A percentile compares a stretch with the other conserved stretches of the same genome.
Conservation (phyloP, 2,113 vertebrate genomes). For the Erinaceus europaeus region DNA sequence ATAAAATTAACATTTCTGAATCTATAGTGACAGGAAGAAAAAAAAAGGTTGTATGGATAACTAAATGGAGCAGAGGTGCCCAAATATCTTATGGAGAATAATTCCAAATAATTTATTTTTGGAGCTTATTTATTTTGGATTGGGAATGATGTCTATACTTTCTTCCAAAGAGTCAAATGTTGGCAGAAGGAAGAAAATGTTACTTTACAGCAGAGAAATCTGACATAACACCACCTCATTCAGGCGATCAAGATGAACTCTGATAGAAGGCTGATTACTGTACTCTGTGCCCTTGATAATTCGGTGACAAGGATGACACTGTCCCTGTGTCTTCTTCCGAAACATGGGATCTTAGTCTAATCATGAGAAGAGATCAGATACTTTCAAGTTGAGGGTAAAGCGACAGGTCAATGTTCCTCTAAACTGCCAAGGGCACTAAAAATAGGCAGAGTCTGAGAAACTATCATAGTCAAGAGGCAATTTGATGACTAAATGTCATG, state of each 20-base stretch:
- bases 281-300: background rate
- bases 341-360: background rate
- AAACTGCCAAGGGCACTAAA: background rate
- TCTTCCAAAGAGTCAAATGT: background rate
- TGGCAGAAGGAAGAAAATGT: background rate
- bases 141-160: background rate
- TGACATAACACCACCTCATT: background rate
- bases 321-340: background rate
- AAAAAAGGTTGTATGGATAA: constrained; percentile 9
- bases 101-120: constrained; percentile 18
- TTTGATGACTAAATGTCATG: background rate
- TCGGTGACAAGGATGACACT: background rate
- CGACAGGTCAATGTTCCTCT: background rate
- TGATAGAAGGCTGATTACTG: background rate
- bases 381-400: background rate
- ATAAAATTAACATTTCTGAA: background rate
- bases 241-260: background rate
- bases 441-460: background rate
- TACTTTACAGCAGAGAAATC: background rate
- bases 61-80: background rate
- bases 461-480: background rate
- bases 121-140: background rate
- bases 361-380: background rate
- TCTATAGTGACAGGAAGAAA: background rate
- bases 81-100: constrained; percentile 7